Percentiles rank a stretch among this genome's conserved stretches.
phyloP scores from a whole-genome alignment of 2,113 vertebrate genomes.

The Callocephalon fimbriatum region DNA sequence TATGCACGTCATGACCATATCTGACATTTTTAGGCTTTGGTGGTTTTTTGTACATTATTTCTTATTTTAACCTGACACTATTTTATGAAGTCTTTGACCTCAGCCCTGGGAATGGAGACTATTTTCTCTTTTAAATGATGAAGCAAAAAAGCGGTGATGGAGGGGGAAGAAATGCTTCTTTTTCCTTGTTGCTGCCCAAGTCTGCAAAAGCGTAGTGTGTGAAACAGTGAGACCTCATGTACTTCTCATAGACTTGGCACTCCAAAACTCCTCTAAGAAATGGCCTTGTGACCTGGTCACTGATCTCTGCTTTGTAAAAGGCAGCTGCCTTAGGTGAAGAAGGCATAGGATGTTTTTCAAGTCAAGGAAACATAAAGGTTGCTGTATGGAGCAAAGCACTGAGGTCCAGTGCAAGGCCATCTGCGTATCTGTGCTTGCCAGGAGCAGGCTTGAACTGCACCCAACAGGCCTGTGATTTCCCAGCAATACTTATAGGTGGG shows the following conservation, averaged over 20 bases:
- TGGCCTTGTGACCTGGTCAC: background rate
- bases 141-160: background rate
- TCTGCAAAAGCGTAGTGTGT: background rate
- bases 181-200: background rate
- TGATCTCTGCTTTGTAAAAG: background rate
- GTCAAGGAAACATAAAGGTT: background rate
- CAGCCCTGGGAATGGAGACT: background rate
- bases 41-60: background rate
- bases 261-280: background rate
- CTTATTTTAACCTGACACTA: background rate
- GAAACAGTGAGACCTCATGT: background rate
- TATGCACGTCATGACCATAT: background rate
- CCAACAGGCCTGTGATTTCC: background rate
- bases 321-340: background rate
- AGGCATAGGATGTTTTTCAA: background rate
- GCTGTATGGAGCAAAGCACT: background rate
- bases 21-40: background rate
- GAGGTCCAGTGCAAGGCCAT: background rate
- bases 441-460: background rate
- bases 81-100: background rate
- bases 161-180: background rate
- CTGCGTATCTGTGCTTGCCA: accelerated
- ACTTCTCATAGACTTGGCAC: background rate
- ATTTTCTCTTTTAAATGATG: background rate
- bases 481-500: background rate